Base-by-base conservation (phyloP, 1,140 invertebrate species). In the Macrostomum lignano region DNA sequence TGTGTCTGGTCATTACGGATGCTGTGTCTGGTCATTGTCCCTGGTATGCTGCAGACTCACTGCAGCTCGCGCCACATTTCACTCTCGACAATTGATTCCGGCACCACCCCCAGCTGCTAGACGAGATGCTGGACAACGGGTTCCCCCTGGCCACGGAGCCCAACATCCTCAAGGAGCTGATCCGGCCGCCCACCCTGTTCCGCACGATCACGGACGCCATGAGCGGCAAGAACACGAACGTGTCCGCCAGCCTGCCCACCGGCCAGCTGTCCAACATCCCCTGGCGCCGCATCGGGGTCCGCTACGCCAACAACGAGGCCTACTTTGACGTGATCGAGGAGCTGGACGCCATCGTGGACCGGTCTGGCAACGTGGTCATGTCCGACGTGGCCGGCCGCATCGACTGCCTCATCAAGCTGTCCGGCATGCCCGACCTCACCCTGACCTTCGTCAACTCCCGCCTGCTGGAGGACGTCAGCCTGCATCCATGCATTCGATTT, bases 51-150 rank as follows among this genome's bases (percentile, higher is more conserved):
- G n/a, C n/a, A n/a, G n/a, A n/a, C n/a, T n/a, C n/a, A n/a, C n/a
- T n/a, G n/a, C n/a, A n/a, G n/a, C n/a, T n/a, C n/a, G n/a, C n/a
- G n/a, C n/a, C n/a, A 14, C 17, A 7, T 13, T 20, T n/a, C 9
- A 32, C 19, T 3, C 17, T 3, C 34, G 11, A 17, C 2, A 11
- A 3, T 21, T 33, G 7, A 31, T 14, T 28, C 26, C n/a, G n/a
- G n/a, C n/a, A n/a, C n/a, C n/a, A n/a, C 31, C 41, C 37, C 17
- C 48, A 78, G n/a, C n/a, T n/a, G n/a, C n/a, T n/a, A n/a, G 88
- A 98, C 67, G 88, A 98, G 65, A 94, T 98, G 81, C 62, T 98
- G 35, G 88, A 98, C 47, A 96, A 96, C 68, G 88, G 88, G 6
- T 98, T 91, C 52, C 88, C 91, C 25, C 60, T 98, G 17, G 81